Conservation (phyloP, 2,113 vertebrate genomes). For the Nanorana parkeri region DNA sequence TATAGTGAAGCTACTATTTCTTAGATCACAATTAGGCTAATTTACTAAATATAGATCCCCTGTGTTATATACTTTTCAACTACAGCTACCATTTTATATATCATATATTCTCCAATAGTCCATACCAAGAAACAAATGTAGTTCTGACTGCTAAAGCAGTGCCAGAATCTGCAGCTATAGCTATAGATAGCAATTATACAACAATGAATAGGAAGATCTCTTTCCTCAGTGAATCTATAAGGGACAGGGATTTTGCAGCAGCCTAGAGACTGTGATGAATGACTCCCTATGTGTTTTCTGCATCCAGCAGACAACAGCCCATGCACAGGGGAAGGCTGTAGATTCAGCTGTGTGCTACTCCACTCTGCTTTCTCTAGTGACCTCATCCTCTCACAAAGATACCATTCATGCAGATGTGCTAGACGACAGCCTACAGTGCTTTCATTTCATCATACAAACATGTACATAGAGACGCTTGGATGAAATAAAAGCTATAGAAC, state of each 20-base stretch:
- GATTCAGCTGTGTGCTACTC: slow-evolving; percentile 94
- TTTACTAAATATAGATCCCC: no score
- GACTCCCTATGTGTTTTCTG: slow-evolving; percentile 44
- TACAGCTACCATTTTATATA: no score
- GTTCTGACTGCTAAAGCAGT: no score
- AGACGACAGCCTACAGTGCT: slow-evolving; percentile 84
- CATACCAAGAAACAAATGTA: no score
- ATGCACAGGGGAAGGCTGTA: slow-evolving; percentile 63
- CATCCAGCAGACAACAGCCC: slow-evolving; percentile 47
- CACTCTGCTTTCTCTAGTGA: slow-evolving; percentile 89
- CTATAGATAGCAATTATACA: background rate
- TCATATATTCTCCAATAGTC: no score
- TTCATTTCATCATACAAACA: slow-evolving; percentile 88
- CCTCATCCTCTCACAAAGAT: slow-evolving; percentile 94
- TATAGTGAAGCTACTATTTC: no score
- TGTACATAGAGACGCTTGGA: slow-evolving; percentile 77
- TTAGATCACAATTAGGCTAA: no score
- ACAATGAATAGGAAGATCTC: background rate
- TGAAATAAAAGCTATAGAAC: slow-evolving; percentile 75
- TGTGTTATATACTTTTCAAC: no score
- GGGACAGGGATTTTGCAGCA: slow-evolving; percentile 11
- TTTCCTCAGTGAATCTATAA: slow-evolving; percentile 14
- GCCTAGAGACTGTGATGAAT: slow-evolving; percentile 47
- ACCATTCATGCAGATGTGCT: slow-evolving; percentile 92
- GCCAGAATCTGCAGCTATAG: background rate